Evolutionary conservation across 2,113 vertebrate species (phyloP).

Genomic region (Phocoena sinus): DNA sequence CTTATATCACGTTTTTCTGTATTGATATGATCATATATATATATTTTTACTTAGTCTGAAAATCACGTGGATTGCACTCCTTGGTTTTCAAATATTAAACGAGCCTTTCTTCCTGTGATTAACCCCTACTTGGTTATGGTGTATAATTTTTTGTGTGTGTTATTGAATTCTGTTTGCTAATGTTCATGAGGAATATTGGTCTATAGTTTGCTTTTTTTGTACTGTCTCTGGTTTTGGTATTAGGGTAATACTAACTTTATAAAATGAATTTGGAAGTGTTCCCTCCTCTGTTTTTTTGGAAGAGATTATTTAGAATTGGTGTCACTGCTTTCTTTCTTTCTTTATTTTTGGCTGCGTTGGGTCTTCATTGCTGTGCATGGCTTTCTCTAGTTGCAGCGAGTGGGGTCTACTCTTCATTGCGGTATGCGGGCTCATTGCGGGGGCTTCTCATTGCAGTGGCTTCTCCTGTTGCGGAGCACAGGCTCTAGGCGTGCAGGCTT

Average conservation of each 20-base stretch:
- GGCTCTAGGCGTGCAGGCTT: too few species aligned
- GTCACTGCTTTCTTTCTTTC: too few species aligned
- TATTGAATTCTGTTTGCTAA: neutral
- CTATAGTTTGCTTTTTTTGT: neutral
- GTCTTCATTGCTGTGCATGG: too few species aligned
- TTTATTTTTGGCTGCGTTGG: too few species aligned
- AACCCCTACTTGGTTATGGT: neutral
- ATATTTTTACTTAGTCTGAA: neutral
- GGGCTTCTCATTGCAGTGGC: too few species aligned
- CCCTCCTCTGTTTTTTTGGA: too few species aligned
- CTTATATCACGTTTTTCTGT: neutral
- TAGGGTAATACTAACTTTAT: neutral
- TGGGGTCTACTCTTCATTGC: too few species aligned
- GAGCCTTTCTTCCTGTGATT: neutral
- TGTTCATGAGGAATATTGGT: neutral
- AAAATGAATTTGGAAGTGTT: too few species aligned
- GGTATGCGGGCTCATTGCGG: fast-evolving
- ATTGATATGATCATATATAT: neutral
- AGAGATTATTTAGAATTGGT: too few species aligned
- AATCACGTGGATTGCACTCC: neutral
- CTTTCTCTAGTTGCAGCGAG: too few species aligned
- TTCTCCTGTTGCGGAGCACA: too few species aligned
- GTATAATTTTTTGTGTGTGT: neutral
- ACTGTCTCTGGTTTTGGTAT: neutral
- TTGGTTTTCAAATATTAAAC: neutral